Conservation (phyloP, 1,140 invertebrate genomes). For the Drosophila orosa region DNA sequence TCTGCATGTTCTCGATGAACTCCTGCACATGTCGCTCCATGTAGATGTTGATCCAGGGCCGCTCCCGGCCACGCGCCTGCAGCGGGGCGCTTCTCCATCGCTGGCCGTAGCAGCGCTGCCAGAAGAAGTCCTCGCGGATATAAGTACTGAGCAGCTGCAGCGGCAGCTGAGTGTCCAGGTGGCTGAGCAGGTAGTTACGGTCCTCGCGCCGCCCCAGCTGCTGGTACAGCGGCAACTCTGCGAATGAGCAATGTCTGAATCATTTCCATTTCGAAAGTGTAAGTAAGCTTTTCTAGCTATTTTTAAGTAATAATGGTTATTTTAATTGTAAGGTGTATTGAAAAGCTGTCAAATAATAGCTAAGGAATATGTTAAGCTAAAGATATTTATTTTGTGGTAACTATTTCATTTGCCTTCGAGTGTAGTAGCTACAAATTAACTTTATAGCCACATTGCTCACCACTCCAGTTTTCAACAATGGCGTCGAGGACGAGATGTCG, state of each 20-base stretch:
- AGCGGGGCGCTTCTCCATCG: slow-evolving; percentile 76
- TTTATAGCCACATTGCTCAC: slow-evolving; percentile 52
- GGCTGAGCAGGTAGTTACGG: slow-evolving; percentile 82
- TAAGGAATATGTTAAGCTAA: background rate
- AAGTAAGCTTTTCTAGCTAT: background rate
- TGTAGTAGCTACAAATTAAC: background rate
- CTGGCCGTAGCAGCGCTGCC: slow-evolving; percentile 78
- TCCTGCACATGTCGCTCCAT: slow-evolving; percentile 84
- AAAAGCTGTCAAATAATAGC: background rate
- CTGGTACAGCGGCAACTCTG: slow-evolving; percentile 78
- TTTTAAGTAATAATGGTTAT: background rate
- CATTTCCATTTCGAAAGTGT: background rate
- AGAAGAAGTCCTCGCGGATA: slow-evolving; percentile 84
- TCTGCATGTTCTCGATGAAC: slow-evolving; percentile 84
- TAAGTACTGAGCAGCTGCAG: slow-evolving; percentile 76
- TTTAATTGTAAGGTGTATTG: background rate
- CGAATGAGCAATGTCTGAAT: slow-evolving; percentile 27
- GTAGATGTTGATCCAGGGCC: slow-evolving; percentile 84
- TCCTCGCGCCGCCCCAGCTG: slow-evolving; percentile 80
- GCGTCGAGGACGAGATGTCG: slow-evolving; percentile 83
- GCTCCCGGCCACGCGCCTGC: slow-evolving; percentile 54
- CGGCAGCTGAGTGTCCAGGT: slow-evolving; percentile 83
- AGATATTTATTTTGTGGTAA: slow-evolving; percentile 7
- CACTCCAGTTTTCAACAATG: slow-evolving; percentile 83
- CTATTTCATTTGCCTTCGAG: background rate